Conservation (phyloP, 2,888 invertebrate genomes). For the Physocephala rufipes region DNA sequence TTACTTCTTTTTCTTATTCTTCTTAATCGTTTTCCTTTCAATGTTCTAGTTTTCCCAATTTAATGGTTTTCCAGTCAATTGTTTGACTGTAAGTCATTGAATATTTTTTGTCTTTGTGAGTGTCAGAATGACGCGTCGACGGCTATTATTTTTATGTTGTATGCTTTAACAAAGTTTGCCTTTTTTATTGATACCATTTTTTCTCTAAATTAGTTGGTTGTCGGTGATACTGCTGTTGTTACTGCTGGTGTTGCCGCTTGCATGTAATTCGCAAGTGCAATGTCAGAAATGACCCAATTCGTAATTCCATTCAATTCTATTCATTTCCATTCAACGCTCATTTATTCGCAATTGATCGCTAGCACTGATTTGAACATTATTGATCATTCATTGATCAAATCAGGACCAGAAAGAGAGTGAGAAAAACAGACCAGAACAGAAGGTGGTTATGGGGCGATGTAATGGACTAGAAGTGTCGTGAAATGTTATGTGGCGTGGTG, state of each 20-base stretch:
- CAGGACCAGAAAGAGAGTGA: too few relatives aligned
- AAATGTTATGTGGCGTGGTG: too few relatives aligned
- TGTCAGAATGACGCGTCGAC: not conserved
- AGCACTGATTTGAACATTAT: conserved; percentile 14
- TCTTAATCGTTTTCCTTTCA: too few relatives aligned
- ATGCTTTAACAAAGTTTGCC: not conserved
- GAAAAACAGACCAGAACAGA: too few relatives aligned
- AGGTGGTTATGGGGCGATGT: too few relatives aligned
- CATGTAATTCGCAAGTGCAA: conserved; percentile 28
- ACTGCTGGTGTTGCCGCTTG: not conserved
- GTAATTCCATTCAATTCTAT: conserved; percentile 10
- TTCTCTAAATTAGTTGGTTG: not conserved
- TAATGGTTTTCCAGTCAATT: not conserved
- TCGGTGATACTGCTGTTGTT: not conserved
- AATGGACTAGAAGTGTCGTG: too few relatives aligned
- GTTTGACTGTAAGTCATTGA: not conserved
- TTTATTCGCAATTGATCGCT: conserved; percentile 6
- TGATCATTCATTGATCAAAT: conserved; percentile 13
- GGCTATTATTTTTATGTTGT: not conserved
- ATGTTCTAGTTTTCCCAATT: too few relatives aligned
- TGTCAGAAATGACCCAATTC: conserved; percentile 34
- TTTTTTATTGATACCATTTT: not conserved
- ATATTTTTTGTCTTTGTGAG: not conserved
- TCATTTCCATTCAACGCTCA: conserved; percentile 4
- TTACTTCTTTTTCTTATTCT: not conserved